Conservation (phyloP, 2,888 invertebrate genomes). For the Clostera curtula region DNA sequence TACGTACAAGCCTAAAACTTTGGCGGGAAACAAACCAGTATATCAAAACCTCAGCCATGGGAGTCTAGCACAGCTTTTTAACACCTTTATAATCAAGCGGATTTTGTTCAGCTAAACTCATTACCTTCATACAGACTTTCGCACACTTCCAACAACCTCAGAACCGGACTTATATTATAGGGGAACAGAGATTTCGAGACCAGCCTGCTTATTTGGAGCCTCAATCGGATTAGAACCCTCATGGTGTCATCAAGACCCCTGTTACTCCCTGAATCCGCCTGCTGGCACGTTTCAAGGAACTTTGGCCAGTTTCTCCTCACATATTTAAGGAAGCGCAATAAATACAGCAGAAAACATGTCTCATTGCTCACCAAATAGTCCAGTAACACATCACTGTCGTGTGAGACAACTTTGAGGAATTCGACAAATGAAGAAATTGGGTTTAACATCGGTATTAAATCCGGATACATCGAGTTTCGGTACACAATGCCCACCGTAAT, state of each 20-base stretch:
- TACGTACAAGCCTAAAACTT: too few species aligned
- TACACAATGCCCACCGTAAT: slow-evolving; percentile 90
- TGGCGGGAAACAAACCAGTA: too few species aligned
- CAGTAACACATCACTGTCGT: slow-evolving; percentile 85
- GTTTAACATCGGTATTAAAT: slow-evolving; percentile 87
- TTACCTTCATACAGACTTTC: slow-evolving; percentile 90
- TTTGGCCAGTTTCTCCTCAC: slow-evolving; percentile 88
- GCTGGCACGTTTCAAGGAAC: slow-evolving; percentile 85
- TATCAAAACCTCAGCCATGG: too few species aligned
- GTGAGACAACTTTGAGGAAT: slow-evolving; percentile 87
- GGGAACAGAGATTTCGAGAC: slow-evolving; percentile 90
- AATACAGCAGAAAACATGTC: slow-evolving; percentile 90
- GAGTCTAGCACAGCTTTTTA: too few species aligned
- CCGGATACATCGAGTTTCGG: slow-evolving; percentile 86
- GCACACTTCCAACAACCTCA: slow-evolving; percentile 87
- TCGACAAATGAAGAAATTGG: slow-evolving; percentile 91
- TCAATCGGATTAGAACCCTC: slow-evolving; percentile 85
- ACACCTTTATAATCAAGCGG: background rate
- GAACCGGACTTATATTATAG: slow-evolving; percentile 91
- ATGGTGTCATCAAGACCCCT: slow-evolving; percentile 86
- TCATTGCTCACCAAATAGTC: slow-evolving; percentile 93
- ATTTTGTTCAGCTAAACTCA: slow-evolving; percentile 79
- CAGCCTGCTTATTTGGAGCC: slow-evolving; percentile 86
- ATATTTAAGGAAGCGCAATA: slow-evolving; percentile 89
- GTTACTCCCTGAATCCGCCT: slow-evolving; percentile 69